Evolutionary conservation across 1,140 invertebrate species (phyloP).

Genomic region (Mamestra configurata): DNA sequence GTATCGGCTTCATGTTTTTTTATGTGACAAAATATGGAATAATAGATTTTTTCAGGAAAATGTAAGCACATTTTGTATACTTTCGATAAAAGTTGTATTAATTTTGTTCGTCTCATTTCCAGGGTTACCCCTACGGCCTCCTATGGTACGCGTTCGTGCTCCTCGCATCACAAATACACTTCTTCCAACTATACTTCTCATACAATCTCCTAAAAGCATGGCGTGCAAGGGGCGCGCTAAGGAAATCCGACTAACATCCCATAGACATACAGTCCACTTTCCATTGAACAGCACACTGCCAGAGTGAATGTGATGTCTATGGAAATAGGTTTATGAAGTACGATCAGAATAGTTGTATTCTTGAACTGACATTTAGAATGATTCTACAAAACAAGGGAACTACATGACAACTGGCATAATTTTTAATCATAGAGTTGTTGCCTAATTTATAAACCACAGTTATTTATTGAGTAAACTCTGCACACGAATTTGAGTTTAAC

Average conservation of each 20-base stretch:
- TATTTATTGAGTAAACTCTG: no score
- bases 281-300: conserved; percentile 47
- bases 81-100: no score
- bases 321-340: conserved; percentile 24
- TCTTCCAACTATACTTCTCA: conserved; percentile 96
- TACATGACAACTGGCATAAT: conserved; percentile 4
- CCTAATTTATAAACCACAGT: no score
- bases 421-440: no score
- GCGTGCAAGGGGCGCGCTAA: conserved; percentile 91
- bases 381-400: not conserved
- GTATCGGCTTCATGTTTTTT: no score
- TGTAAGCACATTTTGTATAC: no score
- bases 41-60: not conserved
- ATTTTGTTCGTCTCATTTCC: conserved; percentile 63
- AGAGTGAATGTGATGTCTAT: conserved; percentile 23
- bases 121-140: conserved; percentile 97
- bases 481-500: no score
- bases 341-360: conserved; percentile 4
- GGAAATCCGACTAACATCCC: conserved; percentile 73
- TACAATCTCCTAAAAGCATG: conserved; percentile 95
- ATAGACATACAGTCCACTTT: conserved; percentile 36
- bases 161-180: conserved; percentile 96
- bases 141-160: conserved; percentile 98
- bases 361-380: conserved; percentile 3
- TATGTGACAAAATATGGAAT: no score